Conservation (phyloP, 2,113 vertebrate genomes). For the Hippocampus guttulatus region DNA sequence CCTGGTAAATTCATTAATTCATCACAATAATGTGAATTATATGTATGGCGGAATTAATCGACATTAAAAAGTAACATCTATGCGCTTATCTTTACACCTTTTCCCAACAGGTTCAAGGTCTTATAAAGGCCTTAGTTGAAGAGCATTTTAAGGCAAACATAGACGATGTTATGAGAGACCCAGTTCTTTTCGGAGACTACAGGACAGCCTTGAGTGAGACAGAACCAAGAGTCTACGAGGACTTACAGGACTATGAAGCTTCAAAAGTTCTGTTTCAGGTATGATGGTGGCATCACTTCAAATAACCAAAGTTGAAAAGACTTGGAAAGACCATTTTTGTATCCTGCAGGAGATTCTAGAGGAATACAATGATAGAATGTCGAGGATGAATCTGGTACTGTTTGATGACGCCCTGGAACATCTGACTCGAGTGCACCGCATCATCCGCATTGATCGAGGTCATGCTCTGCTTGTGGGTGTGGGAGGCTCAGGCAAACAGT, state of each 20-base stretch:
- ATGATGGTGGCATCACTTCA: not conserved
- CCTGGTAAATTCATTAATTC: slow-evolving; percentile 66
- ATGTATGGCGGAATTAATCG: not conserved
- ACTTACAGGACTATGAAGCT: slow-evolving; percentile 87
- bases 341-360: slow-evolving; percentile 84
- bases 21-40: not conserved
- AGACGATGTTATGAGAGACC: slow-evolving; percentile 80
- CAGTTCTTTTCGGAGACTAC: slow-evolving; percentile 93
- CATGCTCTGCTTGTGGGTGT: slow-evolving; percentile 89
- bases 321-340: slow-evolving; percentile 9
- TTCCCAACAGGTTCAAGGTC: slow-evolving; percentile 79
- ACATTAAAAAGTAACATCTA: not conserved
- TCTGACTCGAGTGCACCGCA: slow-evolving; percentile 82
- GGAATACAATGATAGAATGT: slow-evolving; percentile 86
- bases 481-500: slow-evolving; percentile 92
- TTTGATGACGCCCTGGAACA: slow-evolving; percentile 96
- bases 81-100: not conserved
- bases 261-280: slow-evolving; percentile 92
- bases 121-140: slow-evolving; percentile 73
- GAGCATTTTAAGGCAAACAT: slow-evolving; percentile 75
- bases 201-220: slow-evolving; percentile 78
- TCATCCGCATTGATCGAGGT: slow-evolving; percentile 84
- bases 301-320: not conserved
- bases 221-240: slow-evolving; percentile 87
- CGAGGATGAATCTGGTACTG: slow-evolving; percentile 86